phyloP scores from a whole-genome alignment of 2,888 invertebrate genomes.

The Brachypalpus laphriformis region DNA sequence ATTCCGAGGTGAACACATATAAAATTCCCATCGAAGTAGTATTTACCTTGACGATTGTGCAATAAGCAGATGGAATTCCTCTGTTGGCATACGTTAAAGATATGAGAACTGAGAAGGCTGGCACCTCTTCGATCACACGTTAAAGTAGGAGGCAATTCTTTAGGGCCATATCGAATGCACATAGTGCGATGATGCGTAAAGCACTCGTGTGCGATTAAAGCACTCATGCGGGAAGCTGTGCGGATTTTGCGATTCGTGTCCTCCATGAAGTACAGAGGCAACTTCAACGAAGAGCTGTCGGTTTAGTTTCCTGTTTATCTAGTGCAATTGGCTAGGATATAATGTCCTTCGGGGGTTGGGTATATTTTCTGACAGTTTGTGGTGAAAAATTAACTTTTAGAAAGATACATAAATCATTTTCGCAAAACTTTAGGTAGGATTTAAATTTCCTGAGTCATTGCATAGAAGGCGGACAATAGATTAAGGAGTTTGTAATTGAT shows the following conservation, averaged over 20 bases:
- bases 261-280: neutral
- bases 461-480: neutral
- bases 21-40: conserved; percentile 6
- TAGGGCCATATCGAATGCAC: conserved; percentile 24
- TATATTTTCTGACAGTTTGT: conserved; percentile 46
- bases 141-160: conserved; percentile 1
- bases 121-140: neutral
- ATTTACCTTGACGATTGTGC: conserved; percentile 25
- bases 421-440: neutral
- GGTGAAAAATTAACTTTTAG: conserved; percentile 50
- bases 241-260: conserved; percentile 14
- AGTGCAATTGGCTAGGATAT: conserved; percentile 21
- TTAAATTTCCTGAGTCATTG: neutral
- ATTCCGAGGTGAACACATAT: conserved; percentile 5
- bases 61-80: conserved; percentile 21
- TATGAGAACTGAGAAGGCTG: neutral
- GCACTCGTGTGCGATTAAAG: conserved; percentile 27
- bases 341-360: neutral
- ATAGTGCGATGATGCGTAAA: conserved; percentile 48
- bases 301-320: conserved; percentile 4
- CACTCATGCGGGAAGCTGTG: conserved; percentile 42
- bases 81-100: neutral
- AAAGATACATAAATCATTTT: conserved; percentile 58
- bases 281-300: neutral
- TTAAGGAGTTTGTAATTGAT: neutral